Conservation (phyloP, 2,797 vertebrate genomes). For the Sardinella longiceps region DNA sequence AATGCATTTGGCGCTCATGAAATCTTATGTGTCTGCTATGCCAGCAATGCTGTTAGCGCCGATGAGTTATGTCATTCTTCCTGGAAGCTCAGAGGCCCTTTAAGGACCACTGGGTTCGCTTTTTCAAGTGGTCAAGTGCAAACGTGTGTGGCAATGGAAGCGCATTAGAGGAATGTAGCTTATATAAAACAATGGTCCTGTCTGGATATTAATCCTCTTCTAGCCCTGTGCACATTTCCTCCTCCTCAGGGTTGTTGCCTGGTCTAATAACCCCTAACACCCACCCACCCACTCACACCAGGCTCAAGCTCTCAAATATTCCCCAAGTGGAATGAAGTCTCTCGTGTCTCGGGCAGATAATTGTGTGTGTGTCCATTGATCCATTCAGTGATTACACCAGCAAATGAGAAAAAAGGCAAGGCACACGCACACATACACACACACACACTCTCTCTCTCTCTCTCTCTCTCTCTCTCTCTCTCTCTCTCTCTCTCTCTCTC, state of each 20-base stretch:
- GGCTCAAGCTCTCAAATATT: background rate
- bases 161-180: background rate
- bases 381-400: slow-evolving; percentile 62
- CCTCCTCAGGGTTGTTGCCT: background rate
- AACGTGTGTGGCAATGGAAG: background rate
- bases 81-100: background rate
- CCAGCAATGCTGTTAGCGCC: slow-evolving; percentile 9
- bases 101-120: background rate
- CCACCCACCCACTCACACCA: background rate
- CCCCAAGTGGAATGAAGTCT: background rate
- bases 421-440: slow-evolving; percentile 2
- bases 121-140: background rate
- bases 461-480: no score
- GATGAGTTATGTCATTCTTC: slow-evolving; percentile 5
- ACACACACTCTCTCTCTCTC: no score
- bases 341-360: slow-evolving; percentile 31
- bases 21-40: background rate
- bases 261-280: background rate
- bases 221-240: background rate
- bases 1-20: background rate
- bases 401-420: slow-evolving; percentile 51
- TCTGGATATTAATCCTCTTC: background rate
- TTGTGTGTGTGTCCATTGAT: slow-evolving; percentile 60
- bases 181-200: background rate
- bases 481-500: no score